These are phyloP conservation scores for Sabatieria punctata DNA, from an alignment of 2,888 invertebrate species.

Conservation along the genomic window DNA sequence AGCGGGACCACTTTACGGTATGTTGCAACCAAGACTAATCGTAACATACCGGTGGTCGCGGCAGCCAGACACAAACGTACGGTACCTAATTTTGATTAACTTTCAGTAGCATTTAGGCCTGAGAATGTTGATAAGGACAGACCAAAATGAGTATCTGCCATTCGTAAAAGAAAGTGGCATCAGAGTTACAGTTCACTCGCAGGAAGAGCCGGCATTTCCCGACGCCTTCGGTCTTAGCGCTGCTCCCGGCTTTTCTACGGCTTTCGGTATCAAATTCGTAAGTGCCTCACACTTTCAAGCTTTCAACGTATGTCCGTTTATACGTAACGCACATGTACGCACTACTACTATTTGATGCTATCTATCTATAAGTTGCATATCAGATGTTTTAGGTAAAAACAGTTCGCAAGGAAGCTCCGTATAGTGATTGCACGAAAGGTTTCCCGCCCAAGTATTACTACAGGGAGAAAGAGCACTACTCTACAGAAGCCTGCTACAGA, in stretches of 20 bases:
- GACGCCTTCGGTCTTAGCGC: conserved; percentile 29
- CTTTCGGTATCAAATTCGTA: conserved; percentile 28
- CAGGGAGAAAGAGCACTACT: conserved; percentile 16
- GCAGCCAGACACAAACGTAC: too few relatives aligned
- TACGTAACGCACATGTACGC: too few relatives aligned
- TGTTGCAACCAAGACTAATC: too few relatives aligned
- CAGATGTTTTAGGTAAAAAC: conserved; percentile 18
- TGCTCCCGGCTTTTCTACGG: conserved; percentile 25
- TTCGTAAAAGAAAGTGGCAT: conserved; percentile 32
- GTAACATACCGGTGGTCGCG: too few relatives aligned
- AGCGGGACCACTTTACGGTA: too few relatives aligned
- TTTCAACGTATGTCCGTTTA: too few relatives aligned
- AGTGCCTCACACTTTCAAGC: too few relatives aligned
- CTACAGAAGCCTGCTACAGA: conserved; percentile 32
- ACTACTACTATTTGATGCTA: background rate
- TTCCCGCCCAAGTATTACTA: conserved; percentile 15
- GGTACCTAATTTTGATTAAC: too few relatives aligned
- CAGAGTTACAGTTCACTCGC: conserved; percentile 31
- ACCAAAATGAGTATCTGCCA: conserved; percentile 22
- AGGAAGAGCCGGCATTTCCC: conserved; percentile 17
- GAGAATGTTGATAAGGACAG: conserved; percentile 18
- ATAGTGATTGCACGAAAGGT: conserved; percentile 32
- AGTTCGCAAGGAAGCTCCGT: conserved; percentile 26
- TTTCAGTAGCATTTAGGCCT: too few relatives aligned
- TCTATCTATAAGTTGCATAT: background rate